phyloP scores from a whole-genome alignment of 2,797 vertebrate genomes.

The Nasua narica region DNA sequence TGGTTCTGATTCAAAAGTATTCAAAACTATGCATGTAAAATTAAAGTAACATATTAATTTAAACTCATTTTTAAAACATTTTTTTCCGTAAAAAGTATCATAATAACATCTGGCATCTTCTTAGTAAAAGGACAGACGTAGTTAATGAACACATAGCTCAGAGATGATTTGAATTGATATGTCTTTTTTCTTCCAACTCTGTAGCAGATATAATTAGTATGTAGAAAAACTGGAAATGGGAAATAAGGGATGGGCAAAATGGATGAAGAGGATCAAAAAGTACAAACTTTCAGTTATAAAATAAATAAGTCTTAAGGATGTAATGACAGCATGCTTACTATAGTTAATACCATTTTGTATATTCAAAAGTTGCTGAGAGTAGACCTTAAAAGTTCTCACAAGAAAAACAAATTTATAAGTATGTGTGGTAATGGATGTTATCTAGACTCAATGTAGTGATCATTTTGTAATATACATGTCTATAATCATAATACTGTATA shows the following conservation, averaged over 20 bases:
- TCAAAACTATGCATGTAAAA: not conserved
- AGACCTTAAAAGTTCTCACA: not conserved
- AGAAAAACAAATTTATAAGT: not conserved
- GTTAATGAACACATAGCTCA: not conserved
- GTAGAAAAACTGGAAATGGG: not conserved
- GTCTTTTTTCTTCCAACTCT: not conserved
- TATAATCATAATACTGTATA: not conserved
- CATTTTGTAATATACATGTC: not conserved
- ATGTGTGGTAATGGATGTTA: not conserved
- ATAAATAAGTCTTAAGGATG: not conserved
- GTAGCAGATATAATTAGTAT: not conserved
- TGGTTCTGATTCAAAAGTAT: not conserved
- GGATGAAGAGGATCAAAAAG: not conserved
- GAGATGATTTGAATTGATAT: not conserved
- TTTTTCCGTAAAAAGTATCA: not conserved
- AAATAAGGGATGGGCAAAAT: not conserved
- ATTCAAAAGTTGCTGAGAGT: not conserved
- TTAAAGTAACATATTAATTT: not conserved
- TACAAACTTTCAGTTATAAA: not conserved
- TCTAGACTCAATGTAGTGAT: not conserved
- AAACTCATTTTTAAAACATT: not conserved
- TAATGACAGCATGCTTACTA: not conserved
- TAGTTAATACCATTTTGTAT: not conserved
- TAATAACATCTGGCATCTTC: not conserved
- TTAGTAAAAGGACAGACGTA: not conserved